A percentile compares a stretch with the other conserved stretches of the same genome.
These are phyloP conservation scores for Scaeva pyrastri DNA, from an alignment of 2,888 invertebrate genomes.

Conservation along the genomic window DNA sequence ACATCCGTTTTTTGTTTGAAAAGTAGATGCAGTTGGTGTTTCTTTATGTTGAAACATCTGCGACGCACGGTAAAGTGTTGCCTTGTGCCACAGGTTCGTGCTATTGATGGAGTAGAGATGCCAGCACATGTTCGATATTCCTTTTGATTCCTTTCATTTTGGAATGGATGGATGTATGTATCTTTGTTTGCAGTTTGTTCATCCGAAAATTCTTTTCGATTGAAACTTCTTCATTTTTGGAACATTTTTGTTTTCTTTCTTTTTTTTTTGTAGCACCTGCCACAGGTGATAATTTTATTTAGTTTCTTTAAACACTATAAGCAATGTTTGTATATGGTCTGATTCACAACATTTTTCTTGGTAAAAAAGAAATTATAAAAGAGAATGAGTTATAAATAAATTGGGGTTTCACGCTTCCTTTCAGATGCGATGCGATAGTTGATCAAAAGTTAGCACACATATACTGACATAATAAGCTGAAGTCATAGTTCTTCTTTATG, in stretches of 20 bases:
- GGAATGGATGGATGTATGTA: too few relatives aligned
- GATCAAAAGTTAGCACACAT: neutral
- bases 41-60: conserved; percentile 67
- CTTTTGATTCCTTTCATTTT: conserved; percentile 26
- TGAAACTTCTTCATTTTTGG: conserved; percentile 43
- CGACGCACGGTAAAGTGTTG: conserved; percentile 42
- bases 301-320: neutral
- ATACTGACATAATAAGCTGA: neutral
- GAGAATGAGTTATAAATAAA: conserved; percentile 24
- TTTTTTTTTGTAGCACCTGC: conserved; percentile 51
- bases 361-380: conserved; percentile 4
- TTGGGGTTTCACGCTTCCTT: conserved; percentile 31
- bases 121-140: conserved; percentile 61
- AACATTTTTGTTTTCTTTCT: conserved; percentile 45
- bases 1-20: conserved; percentile 11
- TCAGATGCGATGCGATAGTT: neutral
- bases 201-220: conserved; percentile 58
- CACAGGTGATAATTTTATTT: conserved; percentile 61
- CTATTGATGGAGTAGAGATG: conserved; percentile 38
- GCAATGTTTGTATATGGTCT: conserved; percentile 9
- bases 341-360: conserved; percentile 33
- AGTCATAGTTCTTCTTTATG: neutral
- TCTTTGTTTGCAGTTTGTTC: conserved; percentile 8
- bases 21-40: conserved; percentile 37
- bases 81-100: conserved; percentile 73